phyloP scores from a whole-genome alignment of 2,113 vertebrate species.

The Pteropus alecto region DNA sequence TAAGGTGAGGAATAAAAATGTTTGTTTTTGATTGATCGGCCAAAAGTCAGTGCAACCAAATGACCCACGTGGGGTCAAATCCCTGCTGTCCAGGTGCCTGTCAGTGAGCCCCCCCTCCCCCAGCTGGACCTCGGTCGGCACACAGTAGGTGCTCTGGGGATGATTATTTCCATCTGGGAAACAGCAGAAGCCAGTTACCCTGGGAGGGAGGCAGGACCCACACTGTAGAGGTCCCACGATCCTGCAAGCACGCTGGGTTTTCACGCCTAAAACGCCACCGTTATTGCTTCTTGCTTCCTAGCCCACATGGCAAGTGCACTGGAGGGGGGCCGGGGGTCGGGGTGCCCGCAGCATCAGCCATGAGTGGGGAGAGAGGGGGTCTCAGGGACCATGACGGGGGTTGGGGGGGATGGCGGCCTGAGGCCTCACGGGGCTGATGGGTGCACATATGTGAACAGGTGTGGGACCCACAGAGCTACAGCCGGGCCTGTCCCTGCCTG shows the following conservation, averaged over 20 bases:
- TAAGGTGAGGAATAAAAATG: not conserved
- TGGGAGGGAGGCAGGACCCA: not conserved
- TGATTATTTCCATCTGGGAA: not conserved
- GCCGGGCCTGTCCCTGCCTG: not conserved
- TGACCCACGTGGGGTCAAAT: not conserved
- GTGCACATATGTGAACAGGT: no score
- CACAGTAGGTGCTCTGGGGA: not conserved
- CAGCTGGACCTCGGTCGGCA: not conserved
- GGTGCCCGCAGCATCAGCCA: not conserved
- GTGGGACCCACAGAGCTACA: accelerated
- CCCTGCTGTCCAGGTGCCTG: not conserved
- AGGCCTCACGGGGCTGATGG: accelerated
- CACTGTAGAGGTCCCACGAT: not conserved
- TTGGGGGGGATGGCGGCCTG: no score
- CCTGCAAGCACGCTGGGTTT: not conserved
- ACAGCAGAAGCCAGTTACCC: not conserved
- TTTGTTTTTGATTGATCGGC: not conserved
- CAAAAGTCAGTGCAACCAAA: not conserved
- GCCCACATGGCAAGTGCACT: not conserved
- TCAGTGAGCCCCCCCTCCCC: not conserved
- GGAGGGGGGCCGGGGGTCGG: accelerated
- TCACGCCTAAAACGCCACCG: not conserved
- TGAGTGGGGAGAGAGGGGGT: not conserved
- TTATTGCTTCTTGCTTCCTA: not conserved
- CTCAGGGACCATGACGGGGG: not conserved